Evolutionary conservation across 2,888 invertebrate species (phyloP), one percentile per base, ranked within the genome.

Genomic region (Ptilodon capucinus): DNA sequence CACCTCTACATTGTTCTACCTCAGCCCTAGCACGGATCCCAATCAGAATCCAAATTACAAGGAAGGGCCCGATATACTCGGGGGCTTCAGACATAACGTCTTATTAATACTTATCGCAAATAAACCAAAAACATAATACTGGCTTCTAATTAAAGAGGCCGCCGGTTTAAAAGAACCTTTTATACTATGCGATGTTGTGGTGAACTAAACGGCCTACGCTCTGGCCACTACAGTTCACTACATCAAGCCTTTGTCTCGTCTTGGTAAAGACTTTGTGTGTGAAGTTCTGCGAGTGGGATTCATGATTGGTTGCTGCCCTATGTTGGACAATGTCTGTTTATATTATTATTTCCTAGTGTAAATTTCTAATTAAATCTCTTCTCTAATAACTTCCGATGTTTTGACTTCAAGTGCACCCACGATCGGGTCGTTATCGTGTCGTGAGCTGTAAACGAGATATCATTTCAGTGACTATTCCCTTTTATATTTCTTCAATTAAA

Each of bases 401-500:
- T 18, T 36, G n/a, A 19, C 19, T 4, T 18, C 18, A 36, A 17
- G 23, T 25, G 25, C 16, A 8, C 23, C 2, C 9, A 11, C 25
- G 18, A 30, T 46, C 48, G 43, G 36, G 8, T 36, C 48, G 45
- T 38, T 16, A 14, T 23, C 48, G 32, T 46, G 0, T 42, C 52
- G 41, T 35, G 8, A 23, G 3, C 4, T 32, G 23, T 39, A 48
- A 48, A 19, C 9, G 25, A 9, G 17, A 9, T 6, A 43, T 19
- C 16, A 40, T 40, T 40, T 40, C 40, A 38, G 19, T 18, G 13
- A 19, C 38, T 23, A 40, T 40, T 25, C 40, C 25, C 40, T 40
- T 39, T 40, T 40, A 25, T 46, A 43, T 17, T 40, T 44, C 40
- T 52, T 60, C 44, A 58, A 48, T 53, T 50, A 58, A 56, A 48